Evolutionary conservation across 1,140 invertebrate genomes (phyloP), one percentile per base, ranked within the genome.

Genomic region (Neocloeon triangulifer): DNA sequence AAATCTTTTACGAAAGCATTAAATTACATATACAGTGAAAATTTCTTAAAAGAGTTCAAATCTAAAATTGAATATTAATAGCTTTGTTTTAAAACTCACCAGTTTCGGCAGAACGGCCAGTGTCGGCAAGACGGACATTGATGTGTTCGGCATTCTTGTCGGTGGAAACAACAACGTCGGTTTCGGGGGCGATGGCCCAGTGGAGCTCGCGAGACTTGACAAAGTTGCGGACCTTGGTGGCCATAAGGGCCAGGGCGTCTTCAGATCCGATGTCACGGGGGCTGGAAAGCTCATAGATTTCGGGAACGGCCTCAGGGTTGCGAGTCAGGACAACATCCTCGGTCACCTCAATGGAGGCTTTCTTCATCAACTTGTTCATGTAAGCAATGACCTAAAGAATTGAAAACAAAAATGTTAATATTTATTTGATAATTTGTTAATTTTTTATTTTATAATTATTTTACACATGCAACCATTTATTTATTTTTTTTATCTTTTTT

Each of bases 371-470:
- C 30, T 68, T 60, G 50, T 82, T 78, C 55, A 79, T 75, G 43
- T 80, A 79, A 1, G 69, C 71, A 3, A 79, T 68, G 35, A 78
- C 47, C 50, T 80, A 79, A n/a, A n/a, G n/a, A n/a, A n/a, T n/a
- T n/a, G n/a, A n/a, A n/a, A n/a, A n/a, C n/a, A n/a, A n/a, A n/a
- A n/a, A n/a, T n/a, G n/a, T n/a, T n/a, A n/a, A n/a, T n/a, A n/a
- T n/a, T n/a, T n/a, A n/a, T n/a, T n/a, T n/a, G n/a, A n/a, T n/a
- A n/a, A n/a, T n/a, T n/a, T n/a, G n/a, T n/a, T n/a, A n/a, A n/a
- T n/a, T n/a, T n/a, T n/a, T n/a, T n/a, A n/a, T n/a, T n/a, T n/a
- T n/a, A n/a, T n/a, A n/a, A n/a, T n/a, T n/a, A n/a, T n/a, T n/a
- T n/a, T n/a, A n/a, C n/a, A n/a, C n/a, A n/a, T n/a, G n/a, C n/a